These are phyloP conservation scores for Steinernema scapterisci DNA, from an alignment of 2,888 invertebrate species.

Conservation along the genomic window DNA sequence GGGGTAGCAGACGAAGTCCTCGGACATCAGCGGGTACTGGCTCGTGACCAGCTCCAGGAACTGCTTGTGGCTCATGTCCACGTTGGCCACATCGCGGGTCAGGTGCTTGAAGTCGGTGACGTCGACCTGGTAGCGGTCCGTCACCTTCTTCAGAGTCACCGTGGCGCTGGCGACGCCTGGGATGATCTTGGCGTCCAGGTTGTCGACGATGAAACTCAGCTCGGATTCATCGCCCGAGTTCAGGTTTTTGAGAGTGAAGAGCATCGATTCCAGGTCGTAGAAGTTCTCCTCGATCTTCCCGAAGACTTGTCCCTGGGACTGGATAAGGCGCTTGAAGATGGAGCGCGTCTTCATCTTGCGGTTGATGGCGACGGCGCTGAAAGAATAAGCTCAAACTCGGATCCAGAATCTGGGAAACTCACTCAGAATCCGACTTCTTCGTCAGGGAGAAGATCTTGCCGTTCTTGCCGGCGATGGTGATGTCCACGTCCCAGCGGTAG, in stretches of 20 bases:
- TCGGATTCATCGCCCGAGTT: background rate
- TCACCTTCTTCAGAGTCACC: background rate
- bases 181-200: constrained; percentile 6
- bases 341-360: constrained; percentile 14
- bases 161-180: background rate
- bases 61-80: constrained; percentile 21
- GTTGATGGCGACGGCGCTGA: background rate
- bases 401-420: too few species aligned
- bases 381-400: background rate
- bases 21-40: constrained; percentile 26
- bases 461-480: background rate
- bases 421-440: constrained; percentile 16
- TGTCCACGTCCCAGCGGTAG: constrained; percentile 26
- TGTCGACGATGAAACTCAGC: background rate
- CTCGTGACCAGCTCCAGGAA: constrained; percentile 32
- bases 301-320: background rate
- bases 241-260: constrained; percentile 32
- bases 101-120: constrained; percentile 19
- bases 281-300: constrained; percentile 28
- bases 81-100: background rate
- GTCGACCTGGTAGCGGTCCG: constrained; percentile 8
- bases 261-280: constrained; percentile 35
- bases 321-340: constrained; percentile 2
- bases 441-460: constrained; percentile 5
- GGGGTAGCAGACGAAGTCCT: background rate